Evolutionary conservation across 1,140 invertebrate species (phyloP), one percentile per base, ranked within the genome.

Genomic region (Eumaeus atala): DNA sequence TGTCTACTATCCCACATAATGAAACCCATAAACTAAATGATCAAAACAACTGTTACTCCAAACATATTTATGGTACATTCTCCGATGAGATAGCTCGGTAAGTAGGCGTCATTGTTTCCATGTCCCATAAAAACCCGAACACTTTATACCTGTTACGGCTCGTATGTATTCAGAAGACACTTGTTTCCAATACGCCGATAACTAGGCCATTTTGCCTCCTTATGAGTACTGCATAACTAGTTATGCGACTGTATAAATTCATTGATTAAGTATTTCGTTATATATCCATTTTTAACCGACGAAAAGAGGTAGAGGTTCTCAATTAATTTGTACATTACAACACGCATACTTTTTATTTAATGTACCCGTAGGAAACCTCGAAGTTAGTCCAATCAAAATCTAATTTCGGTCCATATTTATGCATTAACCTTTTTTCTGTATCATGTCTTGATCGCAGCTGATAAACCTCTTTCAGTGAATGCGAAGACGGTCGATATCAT

Each of bases 101-200:
- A 14, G 40, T 44, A 3, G 16, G 40, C 40, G 14, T 44, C 40
- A 44, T 44, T 44, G 40, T 44, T 44, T 44, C 40, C 7, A 44
- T 17, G 40, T 9, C 4, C 9, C 9, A 44, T 44, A 44, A 44
- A 44, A 44, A 44, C 12, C 12, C 16, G 16, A 44, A 16, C 40
- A 44, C 40, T 18, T 40, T 40, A 16, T 14, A 44, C 12, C 40
- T 44, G 17, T 16, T 14, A 17, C 40, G 21, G 40, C 38, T 14
- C 38, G 38, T 14, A 14, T 40, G 38, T 40, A n/a, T 40, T 40
- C n/a, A 8, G 16, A 44, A 10, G 40, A 44, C 14, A 44, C 40
- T 44, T 16, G 40, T 16, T 44, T 44, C 40, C 40, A 12, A 44
- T 40, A 40, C 38, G 14, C 40, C 14, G 16, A 44, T 44, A 44